These are phyloP conservation scores for Catharus ustulatus DNA, from an alignment of 2,797 vertebrate species.

Conservation along the genomic window DNA sequence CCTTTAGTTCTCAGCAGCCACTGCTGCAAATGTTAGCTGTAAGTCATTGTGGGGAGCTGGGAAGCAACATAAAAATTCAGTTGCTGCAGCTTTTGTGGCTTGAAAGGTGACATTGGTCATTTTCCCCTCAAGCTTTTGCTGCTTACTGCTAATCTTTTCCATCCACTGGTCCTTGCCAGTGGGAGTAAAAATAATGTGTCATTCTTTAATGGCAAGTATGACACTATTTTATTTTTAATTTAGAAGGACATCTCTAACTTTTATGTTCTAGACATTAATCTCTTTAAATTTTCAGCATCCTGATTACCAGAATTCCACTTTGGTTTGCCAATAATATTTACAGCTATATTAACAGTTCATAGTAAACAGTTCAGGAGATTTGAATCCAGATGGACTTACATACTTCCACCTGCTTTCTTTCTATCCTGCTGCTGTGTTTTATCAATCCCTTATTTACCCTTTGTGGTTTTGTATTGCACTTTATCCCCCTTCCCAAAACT, in stretches of 20 bases:
- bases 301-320: background rate
- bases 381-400: fast-evolving
- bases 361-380: background rate
- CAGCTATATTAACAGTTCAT: background rate
- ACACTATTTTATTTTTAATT: background rate
- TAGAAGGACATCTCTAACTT: background rate
- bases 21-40: constrained; percentile 57
- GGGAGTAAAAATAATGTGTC: background rate
- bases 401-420: background rate
- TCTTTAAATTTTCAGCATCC: background rate
- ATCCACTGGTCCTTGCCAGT: background rate
- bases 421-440: background rate
- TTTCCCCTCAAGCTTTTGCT: background rate
- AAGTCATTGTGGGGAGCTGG: constrained; percentile 41
- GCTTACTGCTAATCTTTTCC: constrained; percentile 2
- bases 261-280: background rate
- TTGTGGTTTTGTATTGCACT: background rate
- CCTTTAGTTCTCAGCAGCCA: constrained; percentile 11
- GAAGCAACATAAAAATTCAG: constrained; percentile 59
- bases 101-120: constrained; percentile 41
- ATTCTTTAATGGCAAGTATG: background rate
- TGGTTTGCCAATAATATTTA: background rate
- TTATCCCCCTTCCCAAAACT: background rate
- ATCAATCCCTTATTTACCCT: background rate
- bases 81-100: constrained; percentile 40